Conservation (phyloP, 2,888 invertebrate genomes). For the Galeopsomyia nigrocyanea region DNA sequence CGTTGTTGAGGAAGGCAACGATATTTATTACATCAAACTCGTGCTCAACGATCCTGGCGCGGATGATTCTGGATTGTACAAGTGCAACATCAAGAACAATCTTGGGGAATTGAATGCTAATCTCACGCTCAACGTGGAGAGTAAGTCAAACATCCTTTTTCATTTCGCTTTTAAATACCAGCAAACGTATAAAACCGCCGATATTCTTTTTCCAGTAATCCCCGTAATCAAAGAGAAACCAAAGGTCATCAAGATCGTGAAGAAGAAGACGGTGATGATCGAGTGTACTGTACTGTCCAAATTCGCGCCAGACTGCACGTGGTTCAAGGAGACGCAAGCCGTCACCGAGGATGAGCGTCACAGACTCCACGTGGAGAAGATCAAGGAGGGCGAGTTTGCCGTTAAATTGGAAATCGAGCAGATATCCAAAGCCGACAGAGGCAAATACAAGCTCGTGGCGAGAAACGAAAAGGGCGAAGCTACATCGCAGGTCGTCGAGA, state of each 20-base stretch:
- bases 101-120: slow-evolving; percentile 98
- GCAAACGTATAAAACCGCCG: too few species aligned
- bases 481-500: slow-evolving; percentile 88
- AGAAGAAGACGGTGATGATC: slow-evolving; percentile 92
- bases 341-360: slow-evolving; percentile 84
- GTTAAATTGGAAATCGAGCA: slow-evolving; percentile 92
- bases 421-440: slow-evolving; percentile 85
- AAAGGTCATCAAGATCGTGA: slow-evolving; percentile 90
- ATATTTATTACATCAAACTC: slow-evolving; percentile 88
- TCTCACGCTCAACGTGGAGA: slow-evolving; percentile 97
- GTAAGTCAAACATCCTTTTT: slow-evolving; percentile 72
- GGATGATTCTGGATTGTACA: slow-evolving; percentile 97
- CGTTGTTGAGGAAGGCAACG: slow-evolving; percentile 79
- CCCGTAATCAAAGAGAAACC: slow-evolving; percentile 95
- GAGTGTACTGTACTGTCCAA: slow-evolving; percentile 95
- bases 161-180: neutral
- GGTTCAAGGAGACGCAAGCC: slow-evolving; percentile 89
- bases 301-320: slow-evolving; percentile 92
- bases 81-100: slow-evolving; percentile 96
- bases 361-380: slow-evolving; percentile 82
- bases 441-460: slow-evolving; percentile 90
- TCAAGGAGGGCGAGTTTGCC: slow-evolving; percentile 90
- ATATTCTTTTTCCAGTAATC: slow-evolving; percentile 78
- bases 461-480: slow-evolving; percentile 95
- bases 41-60: slow-evolving; percentile 92